Evolutionary conservation across 2,113 vertebrate genomes (phyloP), one percentile per base, ranked within the genome.

Genomic region (Carassius auratus): DNA sequence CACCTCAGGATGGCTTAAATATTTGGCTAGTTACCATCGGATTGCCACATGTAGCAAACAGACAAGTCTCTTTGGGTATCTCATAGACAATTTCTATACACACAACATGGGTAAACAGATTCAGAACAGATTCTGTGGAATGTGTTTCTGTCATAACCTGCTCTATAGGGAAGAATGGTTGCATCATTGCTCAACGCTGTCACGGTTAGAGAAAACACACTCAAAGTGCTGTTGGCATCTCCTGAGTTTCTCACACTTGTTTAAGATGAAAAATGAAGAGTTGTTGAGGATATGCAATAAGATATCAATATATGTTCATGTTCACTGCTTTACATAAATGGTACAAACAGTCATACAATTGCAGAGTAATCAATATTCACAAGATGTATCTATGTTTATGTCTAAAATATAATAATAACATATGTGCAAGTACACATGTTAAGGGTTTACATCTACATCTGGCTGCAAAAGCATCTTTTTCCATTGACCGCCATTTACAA

Each of bases 71-170:
- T 33, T 21, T 23, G 10, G 10, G 30, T 0, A 45, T 80, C 57
- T 6, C 36, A 48, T 26, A 48, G 8, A 64, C 0, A 2, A 14
- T 36, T 55, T 69, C 4, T 8, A n/a, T 36, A 23, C 30, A 30
- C n/a, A 38, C 76, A 42, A 1, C 33, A 23, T 36, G 8, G 33
- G 42, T 75, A 77, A 57, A 3, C 5, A 48, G 30, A 59, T 10
- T n/a, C 38, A 30, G 1, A 30, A 30, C 36, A 19, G 38, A 30
- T 26, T 45, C 2, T 50, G 8, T 55, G 81, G 66, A 83, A 83
- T 71, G 30, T 83, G 50, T 73, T 73, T 83, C 21, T 83, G 81
- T 73, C 68, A 73, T 73, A 73, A 73, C 50, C 68, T 55, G 81
- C 52, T 74, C 17, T 38, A 4, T 38, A 59, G 33, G 81, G 8